Evolutionary conservation across 2,888 invertebrate species (phyloP).

Genomic region (Hemaris fuciformis): DNA sequence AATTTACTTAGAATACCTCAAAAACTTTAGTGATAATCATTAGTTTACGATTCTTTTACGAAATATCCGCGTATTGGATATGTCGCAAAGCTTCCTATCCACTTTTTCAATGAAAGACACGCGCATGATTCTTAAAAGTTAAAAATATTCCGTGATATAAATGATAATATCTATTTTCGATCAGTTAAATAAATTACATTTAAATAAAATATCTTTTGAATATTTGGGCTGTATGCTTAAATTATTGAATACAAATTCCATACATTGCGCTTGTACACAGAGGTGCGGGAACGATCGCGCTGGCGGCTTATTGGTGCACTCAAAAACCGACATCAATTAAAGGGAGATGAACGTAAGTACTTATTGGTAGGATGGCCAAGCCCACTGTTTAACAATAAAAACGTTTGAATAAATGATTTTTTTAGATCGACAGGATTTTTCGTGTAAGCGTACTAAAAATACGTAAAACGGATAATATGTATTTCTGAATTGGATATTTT

Average conservation of each 20-base stretch:
- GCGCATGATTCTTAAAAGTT: background rate
- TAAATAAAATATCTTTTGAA: constrained; percentile 50
- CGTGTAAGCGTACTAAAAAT: too few species aligned
- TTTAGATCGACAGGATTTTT: too few species aligned
- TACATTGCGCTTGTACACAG: constrained; percentile 60
- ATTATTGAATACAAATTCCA: constrained; percentile 75
- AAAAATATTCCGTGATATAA: constrained; percentile 29
- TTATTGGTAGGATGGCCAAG: constrained; percentile 26
- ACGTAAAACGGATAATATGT: too few species aligned
- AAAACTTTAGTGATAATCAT: background rate
- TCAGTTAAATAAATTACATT: constrained; percentile 45
- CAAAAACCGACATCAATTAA: constrained; percentile 78
- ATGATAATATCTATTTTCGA: constrained; percentile 44
- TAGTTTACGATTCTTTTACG: background rate
- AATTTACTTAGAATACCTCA: background rate
- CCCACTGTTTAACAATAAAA: too few species aligned
- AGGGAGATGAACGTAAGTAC: constrained; percentile 53
- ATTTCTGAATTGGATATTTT: too few species aligned
- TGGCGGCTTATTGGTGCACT: constrained; percentile 66
- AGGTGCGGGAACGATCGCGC: constrained; percentile 56
- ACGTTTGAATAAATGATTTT: too few species aligned
- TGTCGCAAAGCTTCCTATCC: background rate
- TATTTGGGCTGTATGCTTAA: constrained; percentile 51
- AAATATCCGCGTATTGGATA: background rate
- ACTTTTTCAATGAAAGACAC: constrained; percentile 3